These are phyloP conservation scores for Agapetus fuscipes DNA, from an alignment of 2,888 invertebrate species.

Conservation along the genomic window DNA sequence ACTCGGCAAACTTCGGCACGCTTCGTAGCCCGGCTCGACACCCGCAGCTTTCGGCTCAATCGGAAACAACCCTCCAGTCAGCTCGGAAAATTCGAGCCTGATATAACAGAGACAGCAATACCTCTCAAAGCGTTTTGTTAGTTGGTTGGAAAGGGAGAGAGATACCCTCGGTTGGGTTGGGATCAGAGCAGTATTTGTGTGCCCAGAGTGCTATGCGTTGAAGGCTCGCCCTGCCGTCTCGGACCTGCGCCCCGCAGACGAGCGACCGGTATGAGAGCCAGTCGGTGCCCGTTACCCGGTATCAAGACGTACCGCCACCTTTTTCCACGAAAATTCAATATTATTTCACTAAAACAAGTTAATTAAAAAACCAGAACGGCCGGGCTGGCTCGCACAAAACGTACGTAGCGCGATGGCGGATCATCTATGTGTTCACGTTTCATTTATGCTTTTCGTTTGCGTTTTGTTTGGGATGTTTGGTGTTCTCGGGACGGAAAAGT, in stretches of 20 bases:
- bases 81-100: too few species aligned
- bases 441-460: conserved; percentile 5
- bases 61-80: conserved; percentile 4
- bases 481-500: conserved; percentile 3
- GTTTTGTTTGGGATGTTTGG: conserved; percentile 14
- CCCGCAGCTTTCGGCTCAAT: conserved; percentile 22
- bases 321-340: conserved; percentile 18
- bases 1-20: conserved; percentile 29
- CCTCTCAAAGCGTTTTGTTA: background rate
- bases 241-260: conserved; percentile 17
- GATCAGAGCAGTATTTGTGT: background rate
- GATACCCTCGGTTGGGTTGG: background rate
- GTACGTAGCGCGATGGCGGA: too few species aligned
- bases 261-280: conserved; percentile 18
- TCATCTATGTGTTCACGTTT: too few species aligned
- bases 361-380: conserved; percentile 5
- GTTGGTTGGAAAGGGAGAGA: background rate
- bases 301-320: conserved; percentile 17
- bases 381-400: conserved; percentile 1
- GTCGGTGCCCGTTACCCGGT: conserved; percentile 20
- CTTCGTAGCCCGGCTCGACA: conserved; percentile 22
- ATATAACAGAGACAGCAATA: background rate
- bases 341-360: conserved; percentile 10
- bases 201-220: conserved; percentile 1
- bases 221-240: conserved; percentile 14